A percentile compares a stretch with the other conserved stretches of the same genome.
These are phyloP conservation scores for Hoplostethus mediterraneus DNA, from an alignment of 2,797 vertebrate genomes.

Conservation along the genomic window DNA sequence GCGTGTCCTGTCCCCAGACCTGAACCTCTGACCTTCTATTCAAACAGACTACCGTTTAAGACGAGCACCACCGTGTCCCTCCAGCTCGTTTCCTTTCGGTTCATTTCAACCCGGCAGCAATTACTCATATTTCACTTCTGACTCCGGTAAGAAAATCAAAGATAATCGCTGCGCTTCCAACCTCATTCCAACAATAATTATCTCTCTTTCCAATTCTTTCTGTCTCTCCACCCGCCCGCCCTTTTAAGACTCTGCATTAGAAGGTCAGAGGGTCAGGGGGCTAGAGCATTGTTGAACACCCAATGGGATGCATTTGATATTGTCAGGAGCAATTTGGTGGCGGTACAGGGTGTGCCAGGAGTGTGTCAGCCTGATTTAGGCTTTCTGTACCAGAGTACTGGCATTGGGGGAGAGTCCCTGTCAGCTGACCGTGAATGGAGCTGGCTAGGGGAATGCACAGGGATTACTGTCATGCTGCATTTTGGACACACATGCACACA, in stretches of 20 bases:
- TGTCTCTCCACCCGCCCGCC: conserved; percentile 23
- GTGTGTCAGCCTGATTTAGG: conserved; percentile 76
- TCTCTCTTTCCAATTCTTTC: conserved; percentile 31
- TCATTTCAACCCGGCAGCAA: conserved; percentile 19
- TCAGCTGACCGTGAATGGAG: conserved; percentile 65
- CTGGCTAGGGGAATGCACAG: conserved; percentile 57
- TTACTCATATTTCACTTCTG: conserved; percentile 24
- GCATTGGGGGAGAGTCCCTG: conserved; percentile 53
- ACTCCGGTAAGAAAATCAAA: not conserved
- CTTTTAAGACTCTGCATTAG: conserved; percentile 25
- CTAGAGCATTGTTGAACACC: conserved; percentile 63
- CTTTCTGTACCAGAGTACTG: conserved; percentile 54
- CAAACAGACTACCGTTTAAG: not conserved
- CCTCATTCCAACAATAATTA: conserved; percentile 19
- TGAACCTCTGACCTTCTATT: conserved; percentile 4
- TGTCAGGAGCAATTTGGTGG: conserved; percentile 78
- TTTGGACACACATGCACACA: conserved; percentile 11
- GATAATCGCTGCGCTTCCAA: conserved; percentile 17
- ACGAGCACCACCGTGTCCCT: not conserved
- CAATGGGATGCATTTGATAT: conserved; percentile 78
- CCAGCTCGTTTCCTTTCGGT: not conserved
- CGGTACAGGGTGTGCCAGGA: conserved; percentile 66
- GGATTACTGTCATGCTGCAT: conserved; percentile 51
- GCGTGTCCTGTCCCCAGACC: not conserved
- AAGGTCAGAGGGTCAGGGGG: conserved; percentile 70